phyloP scores from a whole-genome alignment of 2,888 invertebrate species.

The Chrysolina haemoptera region DNA sequence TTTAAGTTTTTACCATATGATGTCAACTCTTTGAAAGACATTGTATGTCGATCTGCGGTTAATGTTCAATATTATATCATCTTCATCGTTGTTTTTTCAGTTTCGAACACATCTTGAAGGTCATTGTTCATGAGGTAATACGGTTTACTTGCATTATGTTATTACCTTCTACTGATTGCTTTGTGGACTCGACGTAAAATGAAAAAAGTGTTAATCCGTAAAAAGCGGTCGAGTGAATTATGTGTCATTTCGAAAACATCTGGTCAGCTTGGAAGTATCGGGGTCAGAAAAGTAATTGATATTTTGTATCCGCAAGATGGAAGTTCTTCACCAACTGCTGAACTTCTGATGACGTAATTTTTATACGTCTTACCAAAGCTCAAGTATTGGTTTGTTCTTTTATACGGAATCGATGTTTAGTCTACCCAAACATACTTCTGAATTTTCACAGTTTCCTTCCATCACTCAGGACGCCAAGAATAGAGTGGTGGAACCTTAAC shows the following conservation, averaged over 20 bases:
- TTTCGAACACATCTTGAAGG: slow-evolving; percentile 6
- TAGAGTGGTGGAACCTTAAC: too few species aligned
- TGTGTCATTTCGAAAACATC: slow-evolving; percentile 9
- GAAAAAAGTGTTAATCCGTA: slow-evolving; percentile 6
- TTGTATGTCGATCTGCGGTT: not conserved
- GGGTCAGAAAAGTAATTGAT: slow-evolving; percentile 9
- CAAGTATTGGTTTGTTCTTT: too few species aligned
- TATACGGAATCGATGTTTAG: too few species aligned
- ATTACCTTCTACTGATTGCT: slow-evolving; percentile 4
- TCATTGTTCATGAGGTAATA: slow-evolving; percentile 10
- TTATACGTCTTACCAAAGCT: too few species aligned
- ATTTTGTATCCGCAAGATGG: slow-evolving; percentile 7
- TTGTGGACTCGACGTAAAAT: slow-evolving; percentile 1
- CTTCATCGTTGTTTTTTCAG: not conserved
- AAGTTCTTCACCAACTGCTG: not conserved
- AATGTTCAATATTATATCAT: slow-evolving; percentile 7
- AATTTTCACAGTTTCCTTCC: too few species aligned
- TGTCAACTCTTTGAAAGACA: not conserved
- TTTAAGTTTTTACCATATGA: too few species aligned
- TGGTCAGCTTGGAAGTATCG: not conserved
- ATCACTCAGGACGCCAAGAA: too few species aligned
- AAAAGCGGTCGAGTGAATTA: slow-evolving; percentile 17
- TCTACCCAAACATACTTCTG: too few species aligned
- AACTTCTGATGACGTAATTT: not conserved
- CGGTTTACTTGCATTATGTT: slow-evolving; percentile 15